phyloP scores from a whole-genome alignment of 2,797 vertebrate species.

The Acestrorhynchus altus region DNA sequence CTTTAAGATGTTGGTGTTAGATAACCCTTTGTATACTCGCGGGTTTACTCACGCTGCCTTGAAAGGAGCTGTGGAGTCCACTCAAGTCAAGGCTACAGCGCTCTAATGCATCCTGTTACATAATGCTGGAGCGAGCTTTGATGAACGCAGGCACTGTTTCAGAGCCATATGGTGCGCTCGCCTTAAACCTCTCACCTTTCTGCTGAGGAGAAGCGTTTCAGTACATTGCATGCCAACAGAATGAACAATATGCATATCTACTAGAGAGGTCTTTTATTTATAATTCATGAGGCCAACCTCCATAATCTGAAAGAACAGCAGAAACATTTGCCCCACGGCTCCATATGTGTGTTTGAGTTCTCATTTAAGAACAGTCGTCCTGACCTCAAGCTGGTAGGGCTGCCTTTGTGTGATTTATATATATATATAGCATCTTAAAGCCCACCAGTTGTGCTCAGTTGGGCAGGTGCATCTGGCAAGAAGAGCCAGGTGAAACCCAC shows the following conservation, averaged over 20 bases:
- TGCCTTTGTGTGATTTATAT: slow-evolving; percentile 6
- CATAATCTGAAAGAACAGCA: slow-evolving; percentile 21
- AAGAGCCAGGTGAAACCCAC: neutral
- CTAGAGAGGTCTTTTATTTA: slow-evolving; percentile 19
- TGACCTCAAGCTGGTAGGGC: slow-evolving; percentile 24
- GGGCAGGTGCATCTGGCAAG: slow-evolving; percentile 27
- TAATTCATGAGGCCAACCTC: slow-evolving; percentile 3
- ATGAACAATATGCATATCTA: slow-evolving; percentile 29
- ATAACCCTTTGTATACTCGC: neutral
- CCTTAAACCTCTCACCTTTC: slow-evolving; percentile 47
- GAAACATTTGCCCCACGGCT: slow-evolving; percentile 11
- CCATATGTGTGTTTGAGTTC: slow-evolving; percentile 14
- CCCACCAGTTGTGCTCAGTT: slow-evolving; percentile 37
- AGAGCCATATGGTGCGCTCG: slow-evolving; percentile 42
- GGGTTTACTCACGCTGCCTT: neutral
- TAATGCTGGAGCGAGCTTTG: slow-evolving; percentile 26
- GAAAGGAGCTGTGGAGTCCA: neutral
- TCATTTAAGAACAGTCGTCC: slow-evolving; percentile 4
- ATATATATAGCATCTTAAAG: slow-evolving; percentile 41
- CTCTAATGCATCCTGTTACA: slow-evolving; percentile 44
- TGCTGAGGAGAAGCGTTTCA: slow-evolving; percentile 17
- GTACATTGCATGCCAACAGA: slow-evolving; percentile 5
- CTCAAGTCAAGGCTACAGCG: slow-evolving; percentile 8
- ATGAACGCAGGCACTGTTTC: slow-evolving; percentile 44
- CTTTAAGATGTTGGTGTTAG: neutral